A percentile compares a stretch with the other conserved stretches of the same genome.
Evolutionary conservation across 2,888 invertebrate species (phyloP).

Genomic region (Dryadula phaetusa): DNA sequence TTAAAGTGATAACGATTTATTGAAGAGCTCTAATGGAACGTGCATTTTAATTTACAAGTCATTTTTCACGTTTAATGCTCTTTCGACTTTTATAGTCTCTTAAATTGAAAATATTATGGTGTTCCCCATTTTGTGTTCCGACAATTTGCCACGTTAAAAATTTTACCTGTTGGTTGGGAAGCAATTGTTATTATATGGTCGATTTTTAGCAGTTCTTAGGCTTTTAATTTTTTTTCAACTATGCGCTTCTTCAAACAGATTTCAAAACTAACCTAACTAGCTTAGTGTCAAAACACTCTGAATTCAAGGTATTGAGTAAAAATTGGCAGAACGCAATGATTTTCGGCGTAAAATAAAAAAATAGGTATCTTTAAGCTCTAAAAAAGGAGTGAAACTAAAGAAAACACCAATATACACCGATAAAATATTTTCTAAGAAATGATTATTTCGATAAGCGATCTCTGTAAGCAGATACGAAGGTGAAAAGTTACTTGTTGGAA

Average conservation of each 20-base stretch:
- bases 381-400: too few relatives aligned
- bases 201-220: too few relatives aligned
- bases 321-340: too few relatives aligned
- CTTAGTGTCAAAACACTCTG: too few relatives aligned
- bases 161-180: neutral
- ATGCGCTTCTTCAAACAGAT: too few relatives aligned
- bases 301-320: too few relatives aligned
- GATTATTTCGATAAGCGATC: neutral
- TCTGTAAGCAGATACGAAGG: neutral
- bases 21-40: neutral
- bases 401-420: too few relatives aligned
- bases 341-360: too few relatives aligned
- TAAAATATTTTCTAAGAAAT: neutral
- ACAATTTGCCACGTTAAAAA: neutral
- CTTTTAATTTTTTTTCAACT: too few relatives aligned
- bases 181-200: too few relatives aligned
- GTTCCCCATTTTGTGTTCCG: neutral
- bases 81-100: neutral
- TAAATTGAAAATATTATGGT: neutral
- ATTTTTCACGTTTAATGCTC: slow-evolving; percentile 8
- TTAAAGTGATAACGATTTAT: neutral
- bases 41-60: neutral
- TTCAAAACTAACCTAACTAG: too few relatives aligned
- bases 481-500: neutral
- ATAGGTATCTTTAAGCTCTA: too few relatives aligned